These are phyloP conservation scores for Platorchestia sp. DNA, from an alignment of 1,140 invertebrate species.

Conservation along the genomic window DNA sequence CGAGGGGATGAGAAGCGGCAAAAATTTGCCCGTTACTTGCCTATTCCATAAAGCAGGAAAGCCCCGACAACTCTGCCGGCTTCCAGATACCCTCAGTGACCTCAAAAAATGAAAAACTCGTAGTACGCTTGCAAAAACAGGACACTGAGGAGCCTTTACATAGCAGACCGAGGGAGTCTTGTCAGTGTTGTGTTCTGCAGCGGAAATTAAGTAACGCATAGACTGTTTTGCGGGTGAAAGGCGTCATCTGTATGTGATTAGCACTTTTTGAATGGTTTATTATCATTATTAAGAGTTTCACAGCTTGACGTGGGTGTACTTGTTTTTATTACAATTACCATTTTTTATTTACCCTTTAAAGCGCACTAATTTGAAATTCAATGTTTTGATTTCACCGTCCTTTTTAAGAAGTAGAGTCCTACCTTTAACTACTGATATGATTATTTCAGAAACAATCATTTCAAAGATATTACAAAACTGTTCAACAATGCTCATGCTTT, in stretches of 20 bases:
- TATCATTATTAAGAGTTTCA: too few species aligned
- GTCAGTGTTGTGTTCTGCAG: neutral
- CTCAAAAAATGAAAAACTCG: neutral
- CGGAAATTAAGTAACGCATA: neutral
- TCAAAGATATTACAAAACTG: neutral
- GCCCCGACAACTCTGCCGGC: neutral
- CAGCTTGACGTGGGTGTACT: too few species aligned
- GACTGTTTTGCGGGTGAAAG: too few species aligned
- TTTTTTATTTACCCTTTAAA: too few species aligned
- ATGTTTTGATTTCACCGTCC: too few species aligned
- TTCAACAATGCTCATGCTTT: neutral
- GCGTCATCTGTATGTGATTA: too few species aligned
- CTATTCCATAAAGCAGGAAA: conserved; percentile 42
- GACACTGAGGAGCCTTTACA: neutral
- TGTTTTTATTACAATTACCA: too few species aligned
- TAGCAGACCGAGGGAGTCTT: neutral
- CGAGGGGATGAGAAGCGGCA: conserved; percentile 8
- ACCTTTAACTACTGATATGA: too few species aligned
- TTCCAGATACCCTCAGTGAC: neutral
- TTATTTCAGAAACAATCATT: too few species aligned
- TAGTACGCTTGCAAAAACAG: neutral
- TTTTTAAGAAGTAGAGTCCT: too few species aligned
- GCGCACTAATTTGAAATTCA: too few species aligned
- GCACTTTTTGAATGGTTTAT: too few species aligned
- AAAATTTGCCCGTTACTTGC: conserved; percentile 43